Conservation (phyloP, 2,797 vertebrate species). For the Lates japonicus region DNA sequence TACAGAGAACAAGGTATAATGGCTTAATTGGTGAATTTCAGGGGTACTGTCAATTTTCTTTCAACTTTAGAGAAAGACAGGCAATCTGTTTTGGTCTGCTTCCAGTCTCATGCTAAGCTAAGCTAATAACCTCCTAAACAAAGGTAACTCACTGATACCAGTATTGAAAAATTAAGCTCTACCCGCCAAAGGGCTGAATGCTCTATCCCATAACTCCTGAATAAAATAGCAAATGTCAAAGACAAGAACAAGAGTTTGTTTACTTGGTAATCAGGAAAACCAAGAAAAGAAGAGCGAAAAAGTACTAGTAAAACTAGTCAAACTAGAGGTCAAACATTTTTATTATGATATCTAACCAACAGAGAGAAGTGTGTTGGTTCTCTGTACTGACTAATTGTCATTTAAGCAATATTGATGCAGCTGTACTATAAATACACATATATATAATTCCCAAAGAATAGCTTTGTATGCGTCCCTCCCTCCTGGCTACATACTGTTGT, state of each 20-base stretch:
- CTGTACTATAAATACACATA: neutral
- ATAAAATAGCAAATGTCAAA: neutral
- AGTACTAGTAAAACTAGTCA: too few relatives aligned
- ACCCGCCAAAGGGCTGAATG: neutral
- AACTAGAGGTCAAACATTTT: neutral
- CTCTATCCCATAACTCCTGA: neutral
- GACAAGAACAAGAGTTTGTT: neutral
- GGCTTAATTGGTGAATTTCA: neutral
- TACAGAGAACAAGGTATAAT: neutral
- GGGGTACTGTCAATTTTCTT: neutral
- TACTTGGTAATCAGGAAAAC: neutral
- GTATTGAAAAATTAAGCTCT: neutral
- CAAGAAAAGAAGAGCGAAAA: neutral
- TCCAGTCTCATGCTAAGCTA: neutral
- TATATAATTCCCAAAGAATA: neutral
- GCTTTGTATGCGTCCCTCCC: neutral
- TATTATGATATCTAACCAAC: neutral
- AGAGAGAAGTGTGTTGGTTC: neutral
- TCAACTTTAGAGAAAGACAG: neutral
- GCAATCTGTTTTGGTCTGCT: too few relatives aligned
- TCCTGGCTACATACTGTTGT: slow-evolving; percentile 24
- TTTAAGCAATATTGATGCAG: slow-evolving; percentile 4
- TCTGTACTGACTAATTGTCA: neutral
- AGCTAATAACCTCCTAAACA: neutral
- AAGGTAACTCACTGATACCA: neutral